Conservation (phyloP, 2,797 vertebrate species). For the Novumbra hubbsi region DNA sequence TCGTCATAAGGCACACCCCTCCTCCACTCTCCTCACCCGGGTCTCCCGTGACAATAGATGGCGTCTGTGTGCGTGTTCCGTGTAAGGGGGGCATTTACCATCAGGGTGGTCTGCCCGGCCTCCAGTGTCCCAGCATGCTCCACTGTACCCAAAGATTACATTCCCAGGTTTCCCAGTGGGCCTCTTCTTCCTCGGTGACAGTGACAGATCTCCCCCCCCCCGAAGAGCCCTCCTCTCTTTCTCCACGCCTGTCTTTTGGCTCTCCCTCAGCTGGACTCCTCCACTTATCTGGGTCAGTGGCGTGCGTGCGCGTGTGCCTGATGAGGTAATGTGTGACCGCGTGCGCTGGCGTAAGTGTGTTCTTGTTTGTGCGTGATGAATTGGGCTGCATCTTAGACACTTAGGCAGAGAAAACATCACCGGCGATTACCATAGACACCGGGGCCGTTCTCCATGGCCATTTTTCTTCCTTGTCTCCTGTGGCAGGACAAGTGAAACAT, state of each 20-base stretch:
- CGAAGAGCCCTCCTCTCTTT: not conserved
- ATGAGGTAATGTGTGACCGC: slow-evolving; percentile 19
- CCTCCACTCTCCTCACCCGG: not conserved
- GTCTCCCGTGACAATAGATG: too few species aligned
- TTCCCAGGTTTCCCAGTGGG: slow-evolving; percentile 24
- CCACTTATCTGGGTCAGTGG: slow-evolving; percentile 52
- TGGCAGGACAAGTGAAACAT: slow-evolving; percentile 3
- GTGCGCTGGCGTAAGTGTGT: slow-evolving; percentile 20
- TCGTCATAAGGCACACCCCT: not conserved
- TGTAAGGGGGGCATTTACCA: too few species aligned
- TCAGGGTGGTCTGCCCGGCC: slow-evolving; percentile 14
- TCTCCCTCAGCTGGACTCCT: slow-evolving; percentile 28
- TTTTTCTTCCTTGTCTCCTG: slow-evolving; percentile 16
- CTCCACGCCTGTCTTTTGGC: slow-evolving; percentile 20
- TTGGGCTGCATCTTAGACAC: slow-evolving; percentile 27
- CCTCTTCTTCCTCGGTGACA: slow-evolving; percentile 42
- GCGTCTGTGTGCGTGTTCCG: too few species aligned
- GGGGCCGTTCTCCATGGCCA: slow-evolving; percentile 11
- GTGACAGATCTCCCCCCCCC: slow-evolving; percentile 51
- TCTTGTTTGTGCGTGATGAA: slow-evolving; percentile 17
- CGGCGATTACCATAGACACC: slow-evolving; percentile 37
- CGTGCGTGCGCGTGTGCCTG: slow-evolving; percentile 31
- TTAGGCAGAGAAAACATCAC: slow-evolving; percentile 48
- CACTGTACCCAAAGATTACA: slow-evolving; percentile 30
- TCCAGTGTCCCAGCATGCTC: slow-evolving; percentile 23